Evolutionary conservation across 2,797 vertebrate species (phyloP), one percentile per base, ranked within the genome.

Genomic region (Gymnoscopelus braueri): DNA sequence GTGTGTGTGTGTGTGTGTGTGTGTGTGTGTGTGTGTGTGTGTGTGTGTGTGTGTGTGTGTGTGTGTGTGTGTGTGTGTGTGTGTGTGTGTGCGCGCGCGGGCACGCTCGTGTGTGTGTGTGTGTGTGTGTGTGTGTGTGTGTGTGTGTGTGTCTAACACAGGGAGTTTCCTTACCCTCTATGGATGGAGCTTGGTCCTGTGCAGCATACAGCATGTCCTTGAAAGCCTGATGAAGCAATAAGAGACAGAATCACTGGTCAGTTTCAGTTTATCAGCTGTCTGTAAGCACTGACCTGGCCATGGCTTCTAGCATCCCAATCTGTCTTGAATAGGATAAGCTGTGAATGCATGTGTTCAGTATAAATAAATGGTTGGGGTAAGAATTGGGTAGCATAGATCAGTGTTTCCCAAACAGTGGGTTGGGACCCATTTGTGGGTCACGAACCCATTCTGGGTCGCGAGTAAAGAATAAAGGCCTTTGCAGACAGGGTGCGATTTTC

Each of bases 161-260:
- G 50, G 69, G 71, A 67, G 71, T 80, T 75, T 86, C 65, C 89
- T 96, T 96, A 99, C 98, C 97, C 96, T 99, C 98, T 93, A 96
- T 93, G 89, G 98, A 98, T 26, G 98, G 98, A 72, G 98, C 98
- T 89, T 99, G 97, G 91, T 99, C 98, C 93, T 98, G 97, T 85
- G 97, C 96, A 24, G 97, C 96, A 89, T 99, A 99, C 60, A 99
- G 92, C 97, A 98, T 98, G 81, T 98, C 97, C 88, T 99, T 99
- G 93, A 99, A 96, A 67, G 97, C 97, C 98, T 99, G 82, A 29
- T 39, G 68, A 75, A 50, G 35, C 71, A 75, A 78, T n/a, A 10
- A 88, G 75, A 68, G 74, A 74, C 56, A 74, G 29, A 73, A 49
- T 54, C 11, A 13, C 57, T 60, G 61, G 39, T 63, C 32, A 72